Evolutionary conservation across 2,797 vertebrate species (phyloP).

Genomic region (Manis javanica): DNA sequence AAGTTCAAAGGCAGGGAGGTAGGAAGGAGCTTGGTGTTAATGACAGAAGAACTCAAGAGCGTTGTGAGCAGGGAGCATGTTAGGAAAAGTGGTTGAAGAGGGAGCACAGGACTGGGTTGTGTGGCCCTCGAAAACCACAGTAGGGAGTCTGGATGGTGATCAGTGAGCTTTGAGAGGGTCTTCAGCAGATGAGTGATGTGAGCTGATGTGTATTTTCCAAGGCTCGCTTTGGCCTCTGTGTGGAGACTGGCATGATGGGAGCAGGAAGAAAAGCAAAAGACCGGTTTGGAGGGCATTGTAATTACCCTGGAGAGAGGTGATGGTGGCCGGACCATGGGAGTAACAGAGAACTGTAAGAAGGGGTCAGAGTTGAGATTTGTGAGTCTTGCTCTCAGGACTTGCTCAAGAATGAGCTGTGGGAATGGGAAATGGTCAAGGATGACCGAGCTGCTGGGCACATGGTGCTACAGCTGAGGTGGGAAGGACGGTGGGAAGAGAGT

Average conservation of each 20-base stretch:
- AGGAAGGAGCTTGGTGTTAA: background rate
- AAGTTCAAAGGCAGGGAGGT: background rate
- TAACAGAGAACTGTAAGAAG: background rate
- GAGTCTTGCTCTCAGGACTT: background rate
- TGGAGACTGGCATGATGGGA: background rate
- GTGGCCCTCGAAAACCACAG: background rate
- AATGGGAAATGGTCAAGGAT: background rate
- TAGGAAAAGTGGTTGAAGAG: background rate
- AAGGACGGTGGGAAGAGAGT: rapidly evolving
- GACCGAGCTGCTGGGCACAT: background rate
- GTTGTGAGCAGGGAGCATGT: background rate
- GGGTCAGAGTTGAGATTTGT: background rate
- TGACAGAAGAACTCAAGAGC: background rate
- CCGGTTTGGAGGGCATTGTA: background rate
- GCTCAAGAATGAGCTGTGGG: background rate
- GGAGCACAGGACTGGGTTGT: background rate
- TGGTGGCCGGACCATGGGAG: background rate
- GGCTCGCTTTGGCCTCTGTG: background rate
- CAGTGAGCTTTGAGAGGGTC: background rate
- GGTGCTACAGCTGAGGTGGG: background rate
- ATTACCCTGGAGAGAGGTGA: background rate
- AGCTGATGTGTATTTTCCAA: background rate
- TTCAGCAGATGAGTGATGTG: background rate
- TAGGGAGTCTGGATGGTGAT: background rate
- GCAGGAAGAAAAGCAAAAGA: background rate